Evolutionary conservation across 2,888 invertebrate species (phyloP).

Genomic region (Rapana venosa): DNA sequence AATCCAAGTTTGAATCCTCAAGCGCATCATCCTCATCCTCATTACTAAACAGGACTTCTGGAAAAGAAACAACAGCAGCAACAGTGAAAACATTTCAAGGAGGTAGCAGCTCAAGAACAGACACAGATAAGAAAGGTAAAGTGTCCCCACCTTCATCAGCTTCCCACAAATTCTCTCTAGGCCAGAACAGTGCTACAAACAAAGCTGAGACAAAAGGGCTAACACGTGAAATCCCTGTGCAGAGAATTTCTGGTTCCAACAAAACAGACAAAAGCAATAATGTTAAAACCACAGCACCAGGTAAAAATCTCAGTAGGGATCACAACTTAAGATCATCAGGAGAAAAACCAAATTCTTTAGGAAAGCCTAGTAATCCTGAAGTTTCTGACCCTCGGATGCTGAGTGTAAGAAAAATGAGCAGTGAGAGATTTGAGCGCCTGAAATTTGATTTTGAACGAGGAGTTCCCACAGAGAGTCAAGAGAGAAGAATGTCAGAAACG

Average conservation of each 20-base stretch:
- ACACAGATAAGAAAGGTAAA: conserved; percentile 5
- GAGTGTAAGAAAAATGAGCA: conserved; percentile 55
- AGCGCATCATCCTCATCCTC: not conserved
- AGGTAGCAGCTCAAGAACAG: not conserved
- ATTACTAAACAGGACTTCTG: not conserved
- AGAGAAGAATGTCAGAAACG: conserved; percentile 45
- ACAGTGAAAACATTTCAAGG: conserved; percentile 18
- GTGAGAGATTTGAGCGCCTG: conserved; percentile 57
- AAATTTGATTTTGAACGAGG: conserved; percentile 60
- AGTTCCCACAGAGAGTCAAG: conserved; percentile 51
- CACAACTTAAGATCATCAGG: conserved; percentile 10
- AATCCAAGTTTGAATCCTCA: conserved; percentile 22
- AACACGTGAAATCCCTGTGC: conserved; percentile 23
- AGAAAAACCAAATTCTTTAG: conserved; percentile 22
- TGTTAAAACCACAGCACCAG: not conserved
- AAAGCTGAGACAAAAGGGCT: not conserved
- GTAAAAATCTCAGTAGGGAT: conserved; percentile 1
- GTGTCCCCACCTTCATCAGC: not conserved
- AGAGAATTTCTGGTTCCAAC: conserved; percentile 26
- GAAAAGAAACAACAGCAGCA: not conserved
- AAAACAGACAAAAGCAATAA: conserved; percentile 4
- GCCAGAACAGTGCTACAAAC: not conserved
- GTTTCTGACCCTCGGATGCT: conserved; percentile 32
- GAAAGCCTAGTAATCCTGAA: conserved; percentile 37
- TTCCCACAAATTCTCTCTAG: not conserved